These are phyloP conservation scores for Myocastor coypus DNA, from an alignment of 2,113 vertebrate genomes.

Conservation along the genomic window DNA sequence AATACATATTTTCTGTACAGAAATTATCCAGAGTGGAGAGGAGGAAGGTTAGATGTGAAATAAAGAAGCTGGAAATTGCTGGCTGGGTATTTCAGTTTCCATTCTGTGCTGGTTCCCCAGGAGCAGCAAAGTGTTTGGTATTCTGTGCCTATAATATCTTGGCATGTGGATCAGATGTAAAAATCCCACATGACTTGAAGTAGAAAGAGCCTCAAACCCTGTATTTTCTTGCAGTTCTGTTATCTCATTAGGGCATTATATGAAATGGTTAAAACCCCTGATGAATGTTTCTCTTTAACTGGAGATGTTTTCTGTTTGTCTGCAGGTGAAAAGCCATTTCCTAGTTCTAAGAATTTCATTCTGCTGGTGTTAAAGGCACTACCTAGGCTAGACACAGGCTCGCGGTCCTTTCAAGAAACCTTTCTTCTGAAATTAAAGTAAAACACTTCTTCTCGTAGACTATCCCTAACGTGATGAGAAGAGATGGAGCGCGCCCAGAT, in stretches of 20 bases:
- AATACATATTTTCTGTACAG: slow-evolving; percentile 49
- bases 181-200: slow-evolving; percentile 38
- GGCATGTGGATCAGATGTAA: slow-evolving; percentile 58
- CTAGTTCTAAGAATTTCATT: not conserved
- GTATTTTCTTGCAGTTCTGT: slow-evolving; percentile 52
- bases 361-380: slow-evolving; percentile 17
- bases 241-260: slow-evolving; percentile 59
- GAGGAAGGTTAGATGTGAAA: slow-evolving; percentile 45
- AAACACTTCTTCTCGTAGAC: slow-evolving; percentile 28
- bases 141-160: not conserved
- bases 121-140: not conserved
- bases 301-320: slow-evolving; percentile 24
- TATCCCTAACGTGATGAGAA: not conserved
- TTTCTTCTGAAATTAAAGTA: slow-evolving; percentile 45
- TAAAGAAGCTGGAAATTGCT: slow-evolving; percentile 26
- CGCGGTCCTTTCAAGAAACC: not conserved
- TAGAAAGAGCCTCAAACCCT: not conserved
- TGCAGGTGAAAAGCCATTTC: slow-evolving; percentile 26
- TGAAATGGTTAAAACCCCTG: not conserved
- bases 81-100: slow-evolving; percentile 21
- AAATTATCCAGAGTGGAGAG: slow-evolving; percentile 58
- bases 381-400: not conserved
- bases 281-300: slow-evolving; percentile 44
- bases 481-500: not conserved
- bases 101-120: not conserved